Evolutionary conservation across 2,888 invertebrate species (phyloP), one percentile per base, ranked within the genome.

Genomic region (Troides aeacus): DNA sequence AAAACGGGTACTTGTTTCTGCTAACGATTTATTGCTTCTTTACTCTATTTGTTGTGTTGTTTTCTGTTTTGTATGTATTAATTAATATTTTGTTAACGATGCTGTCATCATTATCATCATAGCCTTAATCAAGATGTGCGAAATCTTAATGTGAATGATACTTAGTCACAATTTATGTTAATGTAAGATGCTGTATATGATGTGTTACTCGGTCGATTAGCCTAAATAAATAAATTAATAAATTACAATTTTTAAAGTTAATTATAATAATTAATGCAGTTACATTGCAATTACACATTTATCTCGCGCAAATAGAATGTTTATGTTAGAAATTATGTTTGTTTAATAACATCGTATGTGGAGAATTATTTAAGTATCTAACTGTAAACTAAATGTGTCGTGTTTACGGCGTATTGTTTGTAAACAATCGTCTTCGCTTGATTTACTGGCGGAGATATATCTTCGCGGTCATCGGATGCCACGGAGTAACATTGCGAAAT

Each of bases 381-480:
- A 66, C 66, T 53, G 66, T 66, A 66, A 60, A 66, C 53, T 60
- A 39, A 3, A 17, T 46, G 46, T 60, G 66, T 65, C 24, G n/a
- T 66, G 24, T 66, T 60, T 66, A 65, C 65, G 46, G 50, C 65
- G 15, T 30, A 65, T 65, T 65, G 65, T 65, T 64, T 65, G 59
- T 65, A 65, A 65, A 65, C 56, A 59, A 58, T 65, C 42, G 24
- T 58, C 42, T 65, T n/a, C 42, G 42, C n/a, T 57, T 42, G 42
- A 36, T 64, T 64, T 66, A 71, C 62, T 6, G 18, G 21, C 64
- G 57, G 24, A 5, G 12, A 39, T 23, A 46, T 46, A 58, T 67
- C 46, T 50, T 57, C 23, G 53, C 42, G 50, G 18, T 39, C 24
- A 24, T 65, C 58, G 39, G 7, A 39, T 65, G 57, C 42, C 46